Evolutionary conservation across 2,888 invertebrate species (phyloP).

Genomic region (Nemotelus nigrinus): DNA sequence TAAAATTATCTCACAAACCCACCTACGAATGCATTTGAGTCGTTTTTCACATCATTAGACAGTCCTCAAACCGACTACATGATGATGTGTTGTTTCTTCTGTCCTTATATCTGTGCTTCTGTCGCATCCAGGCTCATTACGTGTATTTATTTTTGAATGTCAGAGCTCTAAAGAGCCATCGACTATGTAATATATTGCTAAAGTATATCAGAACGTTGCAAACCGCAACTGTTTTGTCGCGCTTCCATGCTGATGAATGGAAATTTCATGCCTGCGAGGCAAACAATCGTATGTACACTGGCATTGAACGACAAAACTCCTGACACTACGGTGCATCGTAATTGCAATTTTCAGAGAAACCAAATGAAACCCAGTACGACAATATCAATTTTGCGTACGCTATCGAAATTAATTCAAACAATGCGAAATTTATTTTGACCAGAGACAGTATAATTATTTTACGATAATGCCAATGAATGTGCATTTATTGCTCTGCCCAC

Average conservation of each 20-base stretch:
- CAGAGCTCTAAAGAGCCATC: conserved; percentile 8
- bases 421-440: conserved; percentile 11
- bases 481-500: too few species aligned
- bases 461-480: too few species aligned
- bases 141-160: neutral
- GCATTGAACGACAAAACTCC: neutral
- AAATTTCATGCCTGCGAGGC: neutral
- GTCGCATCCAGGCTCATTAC: neutral
- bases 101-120: neutral
- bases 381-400: neutral
- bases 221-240: conserved; percentile 10
- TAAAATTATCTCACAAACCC: too few species aligned
- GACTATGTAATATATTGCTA: neutral
- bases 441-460: neutral
- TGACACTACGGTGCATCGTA: neutral
- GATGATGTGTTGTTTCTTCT: too few species aligned
- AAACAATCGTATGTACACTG: neutral
- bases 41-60: too few species aligned
- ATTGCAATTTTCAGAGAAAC: neutral
- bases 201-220: neutral
- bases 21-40: too few species aligned
- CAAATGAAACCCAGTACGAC: neutral
- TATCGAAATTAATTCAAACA: conserved; percentile 19
- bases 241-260: neutral
- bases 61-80: too few species aligned